phyloP scores from a whole-genome alignment of 2,888 invertebrate species.

The Tenthredo distinguenda region DNA sequence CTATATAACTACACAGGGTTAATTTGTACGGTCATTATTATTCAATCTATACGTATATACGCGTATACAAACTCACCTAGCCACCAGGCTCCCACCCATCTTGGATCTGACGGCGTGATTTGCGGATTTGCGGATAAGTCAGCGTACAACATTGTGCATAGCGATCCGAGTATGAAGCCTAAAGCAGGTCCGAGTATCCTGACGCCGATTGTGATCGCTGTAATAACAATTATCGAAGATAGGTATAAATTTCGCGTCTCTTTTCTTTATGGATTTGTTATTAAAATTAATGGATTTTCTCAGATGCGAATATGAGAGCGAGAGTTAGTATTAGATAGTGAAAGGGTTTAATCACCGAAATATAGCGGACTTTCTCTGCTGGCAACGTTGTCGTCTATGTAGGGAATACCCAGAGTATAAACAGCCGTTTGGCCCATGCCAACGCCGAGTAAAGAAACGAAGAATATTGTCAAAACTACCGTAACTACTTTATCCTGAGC shows the following conservation, averaged over 20 bases:
- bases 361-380: slow-evolving; percentile 95
- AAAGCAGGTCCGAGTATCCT: slow-evolving; percentile 94
- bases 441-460: slow-evolving; percentile 91
- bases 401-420: slow-evolving; percentile 94
- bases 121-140: slow-evolving; percentile 87
- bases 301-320: not conserved
- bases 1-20: not conserved
- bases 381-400: slow-evolving; percentile 96
- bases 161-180: slow-evolving; percentile 93
- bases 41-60: not conserved
- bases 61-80: slow-evolving; percentile 84
- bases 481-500: slow-evolving; percentile 89
- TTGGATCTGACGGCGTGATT: slow-evolving; percentile 89
- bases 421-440: slow-evolving; percentile 96
- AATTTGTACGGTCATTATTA: not conserved
- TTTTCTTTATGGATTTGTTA: too few relatives aligned
- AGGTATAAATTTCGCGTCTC: too few relatives aligned
- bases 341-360: slow-evolving; percentile 84
- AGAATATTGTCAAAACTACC: slow-evolving; percentile 92
- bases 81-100: slow-evolving; percentile 99
- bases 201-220: slow-evolving; percentile 95
- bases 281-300: too few relatives aligned
- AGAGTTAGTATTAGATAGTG: not conserved
- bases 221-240: slow-evolving; percentile 21
- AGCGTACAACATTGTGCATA: slow-evolving; percentile 93